phyloP scores from a whole-genome alignment of 2,113 vertebrate species.

The Centrocercus urophasianus region DNA sequence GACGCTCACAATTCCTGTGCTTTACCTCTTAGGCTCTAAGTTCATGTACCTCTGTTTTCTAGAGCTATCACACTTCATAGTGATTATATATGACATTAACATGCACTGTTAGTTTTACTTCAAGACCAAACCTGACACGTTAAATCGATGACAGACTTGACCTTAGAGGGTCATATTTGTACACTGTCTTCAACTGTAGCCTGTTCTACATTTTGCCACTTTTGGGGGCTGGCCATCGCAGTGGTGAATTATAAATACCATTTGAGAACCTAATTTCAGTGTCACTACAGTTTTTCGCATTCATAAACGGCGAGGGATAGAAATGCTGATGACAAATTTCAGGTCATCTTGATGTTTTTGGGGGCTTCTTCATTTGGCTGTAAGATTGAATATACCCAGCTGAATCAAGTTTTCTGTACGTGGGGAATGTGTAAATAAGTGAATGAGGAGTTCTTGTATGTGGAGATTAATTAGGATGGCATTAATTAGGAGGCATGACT shows the following conservation, averaged over 20 bases:
- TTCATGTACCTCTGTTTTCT: neutral
- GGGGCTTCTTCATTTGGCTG: neutral
- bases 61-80: neutral
- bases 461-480: neutral
- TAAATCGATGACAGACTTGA: neutral
- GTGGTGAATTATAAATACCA: neutral
- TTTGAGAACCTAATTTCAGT: neutral
- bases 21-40: neutral
- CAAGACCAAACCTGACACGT: neutral
- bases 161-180: neutral
- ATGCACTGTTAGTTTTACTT: constrained; percentile 7
- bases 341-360: neutral
- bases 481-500: neutral
- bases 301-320: neutral
- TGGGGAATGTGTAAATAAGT: neutral
- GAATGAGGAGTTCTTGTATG: neutral
- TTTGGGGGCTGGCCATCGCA: neutral
- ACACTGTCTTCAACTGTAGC: neutral
- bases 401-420: neutral
- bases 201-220: neutral
- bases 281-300: neutral
- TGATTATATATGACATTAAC: neutral
- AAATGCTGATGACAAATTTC: neutral
- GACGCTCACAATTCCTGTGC: neutral
- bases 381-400: neutral